These are phyloP conservation scores for Sphaerophoria rueppellii DNA, from an alignment of 2,888 invertebrate genomes.

Conservation along the genomic window DNA sequence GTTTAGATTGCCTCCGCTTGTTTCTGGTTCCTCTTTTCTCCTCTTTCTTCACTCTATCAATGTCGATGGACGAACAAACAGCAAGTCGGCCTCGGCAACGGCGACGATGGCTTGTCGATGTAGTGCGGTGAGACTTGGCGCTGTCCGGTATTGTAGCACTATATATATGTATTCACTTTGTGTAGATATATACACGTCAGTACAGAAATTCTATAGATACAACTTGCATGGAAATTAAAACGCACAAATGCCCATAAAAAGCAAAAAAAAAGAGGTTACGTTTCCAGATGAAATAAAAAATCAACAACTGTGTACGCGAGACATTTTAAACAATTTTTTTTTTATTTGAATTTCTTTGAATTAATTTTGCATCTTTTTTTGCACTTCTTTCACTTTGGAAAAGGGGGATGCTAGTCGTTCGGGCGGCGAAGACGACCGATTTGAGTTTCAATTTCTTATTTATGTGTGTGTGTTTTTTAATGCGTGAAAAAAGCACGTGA, in stretches of 20 bases:
- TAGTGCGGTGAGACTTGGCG: constrained; percentile 17
- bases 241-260: constrained; percentile 28
- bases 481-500: constrained; percentile 49
- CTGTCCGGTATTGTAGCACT: constrained; percentile 36
- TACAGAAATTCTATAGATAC: constrained; percentile 52
- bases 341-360: constrained; percentile 54
- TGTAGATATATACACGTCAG: constrained; percentile 51
- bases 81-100: no score
- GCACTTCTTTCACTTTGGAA: constrained; percentile 57
- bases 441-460: constrained; percentile 24
- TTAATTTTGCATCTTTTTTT: constrained; percentile 70
- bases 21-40: constrained; percentile 32
- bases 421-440: neutral
- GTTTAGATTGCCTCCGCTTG: constrained; percentile 55
- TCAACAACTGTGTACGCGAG: constrained; percentile 55
- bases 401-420: constrained; percentile 3
- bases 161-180: constrained; percentile 9
- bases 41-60: neutral
- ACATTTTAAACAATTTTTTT: constrained; percentile 30
- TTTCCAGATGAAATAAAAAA: constrained; percentile 25
- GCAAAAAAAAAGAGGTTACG: constrained; percentile 59
- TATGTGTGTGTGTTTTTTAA: constrained; percentile 39
- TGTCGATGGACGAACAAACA: neutral
- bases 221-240: constrained; percentile 43
- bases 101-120: constrained; percentile 3